Conservation (phyloP, 2,888 invertebrate genomes). For the Drosophila kambysellisi region DNA sequence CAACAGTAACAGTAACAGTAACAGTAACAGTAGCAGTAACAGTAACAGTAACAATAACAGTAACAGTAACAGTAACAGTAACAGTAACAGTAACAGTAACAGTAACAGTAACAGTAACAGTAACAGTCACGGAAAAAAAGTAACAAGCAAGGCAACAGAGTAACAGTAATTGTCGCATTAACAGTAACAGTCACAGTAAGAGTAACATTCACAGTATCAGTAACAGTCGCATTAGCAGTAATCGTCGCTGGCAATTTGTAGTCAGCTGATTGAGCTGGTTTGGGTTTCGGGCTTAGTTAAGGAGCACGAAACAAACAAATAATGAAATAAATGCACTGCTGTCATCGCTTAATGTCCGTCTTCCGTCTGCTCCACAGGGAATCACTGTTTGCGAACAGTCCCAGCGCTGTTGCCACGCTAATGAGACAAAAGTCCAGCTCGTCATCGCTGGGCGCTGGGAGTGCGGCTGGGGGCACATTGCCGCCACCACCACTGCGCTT, state of each 20-base stretch:
- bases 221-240: not conserved
- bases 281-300: conserved; percentile 20
- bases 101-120: too few relatives aligned
- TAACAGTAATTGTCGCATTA: too few relatives aligned
- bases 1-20: too few relatives aligned
- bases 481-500: conserved; percentile 79
- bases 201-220: not conserved
- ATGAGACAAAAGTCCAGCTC: conserved; percentile 84
- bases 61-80: not conserved
- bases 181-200: not conserved
- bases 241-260: conserved; percentile 1
- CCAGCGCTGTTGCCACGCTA: conserved; percentile 69
- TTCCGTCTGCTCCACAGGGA: conserved; percentile 70
- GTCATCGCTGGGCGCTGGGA: conserved; percentile 76
- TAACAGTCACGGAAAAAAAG: too few relatives aligned
- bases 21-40: too few relatives aligned
- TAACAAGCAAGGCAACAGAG: too few relatives aligned
- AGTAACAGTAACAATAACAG: not conserved
- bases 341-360: conserved; percentile 25
- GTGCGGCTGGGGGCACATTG: conserved; percentile 58
- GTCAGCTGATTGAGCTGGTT: not conserved
- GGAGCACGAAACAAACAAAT: conserved; percentile 53
- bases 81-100: not conserved
- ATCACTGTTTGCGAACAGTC: conserved; percentile 82
- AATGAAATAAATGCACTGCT: conserved; percentile 54